phyloP scores from a whole-genome alignment of 1,140 invertebrate genomes.

The Tyrophagus putrescentiae region DNA sequence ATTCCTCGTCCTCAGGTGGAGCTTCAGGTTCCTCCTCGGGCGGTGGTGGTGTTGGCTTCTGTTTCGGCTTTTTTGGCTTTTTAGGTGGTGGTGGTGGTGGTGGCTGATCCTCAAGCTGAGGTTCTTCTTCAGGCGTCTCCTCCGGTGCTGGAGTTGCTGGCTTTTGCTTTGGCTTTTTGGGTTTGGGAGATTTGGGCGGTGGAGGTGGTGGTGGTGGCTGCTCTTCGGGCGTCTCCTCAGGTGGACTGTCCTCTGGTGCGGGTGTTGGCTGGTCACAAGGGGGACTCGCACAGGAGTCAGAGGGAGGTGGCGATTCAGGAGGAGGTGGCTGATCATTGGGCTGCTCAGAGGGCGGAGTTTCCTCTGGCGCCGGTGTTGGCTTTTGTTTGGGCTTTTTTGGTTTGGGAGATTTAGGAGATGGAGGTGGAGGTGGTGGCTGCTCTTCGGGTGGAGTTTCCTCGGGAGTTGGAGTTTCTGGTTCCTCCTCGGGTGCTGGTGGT shows the following conservation, averaged over 20 bases:
- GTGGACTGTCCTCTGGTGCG: neutral
- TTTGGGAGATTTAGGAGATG: too few species aligned
- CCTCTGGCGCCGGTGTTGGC: neutral
- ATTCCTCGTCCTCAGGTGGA: neutral
- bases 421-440: too few species aligned
- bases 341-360: too few species aligned
- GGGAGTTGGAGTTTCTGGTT: neutral
- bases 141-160: neutral
- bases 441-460: neutral
- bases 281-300: too few species aligned
- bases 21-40: neutral
- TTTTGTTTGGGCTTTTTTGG: neutral
- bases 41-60: neutral
- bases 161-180: neutral
- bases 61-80: slow-evolving; percentile 1
- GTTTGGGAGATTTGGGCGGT: neutral
- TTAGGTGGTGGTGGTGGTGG: too few species aligned
- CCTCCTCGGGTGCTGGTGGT: neutral
- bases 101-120: neutral
- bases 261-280: neutral
- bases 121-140: slow-evolving; percentile 1
- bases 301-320: neutral
- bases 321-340: neutral
- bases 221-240: neutral
- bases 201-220: neutral